Percentiles rank a stretch among this genome's conserved stretches.
Conservation (phyloP, 2,797 vertebrate genomes). For the Cossypha dichroa region DNA sequence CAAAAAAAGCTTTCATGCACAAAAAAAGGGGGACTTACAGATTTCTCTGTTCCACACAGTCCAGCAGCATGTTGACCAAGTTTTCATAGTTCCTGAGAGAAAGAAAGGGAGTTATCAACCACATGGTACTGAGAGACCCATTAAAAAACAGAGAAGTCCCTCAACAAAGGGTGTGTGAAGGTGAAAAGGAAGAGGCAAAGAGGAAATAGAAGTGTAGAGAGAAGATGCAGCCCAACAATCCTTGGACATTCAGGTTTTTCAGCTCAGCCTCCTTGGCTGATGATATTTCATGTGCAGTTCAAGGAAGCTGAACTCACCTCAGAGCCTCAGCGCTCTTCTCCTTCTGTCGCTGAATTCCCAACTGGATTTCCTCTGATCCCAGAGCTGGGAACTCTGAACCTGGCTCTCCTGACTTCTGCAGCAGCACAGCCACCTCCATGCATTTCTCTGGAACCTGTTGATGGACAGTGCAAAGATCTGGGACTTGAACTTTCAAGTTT, state of each 20-base stretch:
- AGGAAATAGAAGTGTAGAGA: background rate
- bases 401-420: conserved; percentile 80
- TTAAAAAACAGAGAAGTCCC: background rate
- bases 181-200: background rate
- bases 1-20: rapidly evolving
- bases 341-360: conserved; percentile 82
- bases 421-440: conserved; percentile 79
- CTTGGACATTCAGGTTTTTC: background rate
- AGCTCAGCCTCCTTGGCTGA: background rate
- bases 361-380: conserved; percentile 77
- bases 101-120: background rate
- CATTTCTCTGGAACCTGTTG: conserved; percentile 85
- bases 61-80: conserved; percentile 86
- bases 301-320: conserved; percentile 76
- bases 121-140: background rate
- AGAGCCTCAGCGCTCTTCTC: conserved; percentile 86
- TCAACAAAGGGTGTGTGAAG: background rate
- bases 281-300: background rate
- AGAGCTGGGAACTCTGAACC: conserved; percentile 70
- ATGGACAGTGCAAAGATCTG: background rate
- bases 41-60: conserved; percentile 88
- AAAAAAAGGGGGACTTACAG: conserved; percentile 80
- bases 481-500: rapidly evolving
- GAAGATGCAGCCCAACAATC: background rate
- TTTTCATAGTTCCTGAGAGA: conserved; percentile 88